phyloP scores from a whole-genome alignment of 2,797 vertebrate genomes.

The Crocidura indochinensis region DNA sequence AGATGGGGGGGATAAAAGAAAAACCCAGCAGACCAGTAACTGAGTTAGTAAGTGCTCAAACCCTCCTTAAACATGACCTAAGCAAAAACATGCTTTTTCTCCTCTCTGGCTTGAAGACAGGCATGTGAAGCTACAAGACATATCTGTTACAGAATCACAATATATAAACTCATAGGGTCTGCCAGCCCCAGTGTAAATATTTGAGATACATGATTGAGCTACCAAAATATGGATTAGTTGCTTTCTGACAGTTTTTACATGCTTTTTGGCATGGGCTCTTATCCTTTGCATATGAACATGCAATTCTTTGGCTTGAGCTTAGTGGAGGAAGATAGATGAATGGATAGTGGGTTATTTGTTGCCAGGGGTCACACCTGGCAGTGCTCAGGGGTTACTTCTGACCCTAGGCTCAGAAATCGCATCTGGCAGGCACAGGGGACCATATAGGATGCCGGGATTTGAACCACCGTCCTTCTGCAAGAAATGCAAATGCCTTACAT shows the following conservation, averaged over 20 bases:
- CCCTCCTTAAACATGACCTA: not conserved
- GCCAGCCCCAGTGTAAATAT: conserved; percentile 19
- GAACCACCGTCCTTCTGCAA: no score
- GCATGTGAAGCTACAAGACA: conserved; percentile 40
- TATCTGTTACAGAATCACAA: conserved; percentile 54
- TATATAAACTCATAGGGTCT: conserved; percentile 56
- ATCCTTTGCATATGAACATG: conserved; percentile 30
- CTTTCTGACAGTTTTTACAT: conserved; percentile 25
- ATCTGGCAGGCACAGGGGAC: no score
- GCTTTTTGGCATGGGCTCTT: not conserved
- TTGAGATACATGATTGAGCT: conserved; percentile 16
- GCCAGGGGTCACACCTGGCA: no score
- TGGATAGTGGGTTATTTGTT: no score
- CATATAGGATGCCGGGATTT: no score
- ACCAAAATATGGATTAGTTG: not conserved
- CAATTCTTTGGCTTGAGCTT: not conserved
- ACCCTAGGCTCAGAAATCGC: no score
- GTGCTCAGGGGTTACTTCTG: no score
- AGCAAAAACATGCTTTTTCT: conserved; percentile 45
- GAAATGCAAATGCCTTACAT: no score
- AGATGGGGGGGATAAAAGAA: not conserved
- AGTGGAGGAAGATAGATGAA: not conserved
- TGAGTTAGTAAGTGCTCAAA: not conserved
- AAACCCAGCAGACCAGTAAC: no score
- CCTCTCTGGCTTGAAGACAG: conserved; percentile 27